These are phyloP conservation scores for Drosophila setifemur DNA, from an alignment of 1,140 invertebrate species.

Conservation along the genomic window DNA sequence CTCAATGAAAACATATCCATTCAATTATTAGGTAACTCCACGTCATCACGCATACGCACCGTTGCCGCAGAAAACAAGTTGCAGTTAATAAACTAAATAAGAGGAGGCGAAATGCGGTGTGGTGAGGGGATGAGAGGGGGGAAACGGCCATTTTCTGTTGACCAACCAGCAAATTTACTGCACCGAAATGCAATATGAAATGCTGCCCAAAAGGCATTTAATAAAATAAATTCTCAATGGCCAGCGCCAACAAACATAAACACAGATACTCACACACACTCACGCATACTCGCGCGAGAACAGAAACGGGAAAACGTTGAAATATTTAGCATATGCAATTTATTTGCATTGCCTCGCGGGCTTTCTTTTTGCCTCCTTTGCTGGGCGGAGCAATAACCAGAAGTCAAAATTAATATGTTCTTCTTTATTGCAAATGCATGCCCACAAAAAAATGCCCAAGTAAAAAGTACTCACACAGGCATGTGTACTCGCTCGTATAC, in stretches of 20 bases:
- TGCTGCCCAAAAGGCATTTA: constrained; percentile 39
- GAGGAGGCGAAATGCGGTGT: not conserved
- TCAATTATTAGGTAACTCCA: constrained; percentile 44
- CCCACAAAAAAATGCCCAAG: constrained; percentile 43
- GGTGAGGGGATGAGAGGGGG: not conserved
- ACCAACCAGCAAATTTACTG: constrained; percentile 36
- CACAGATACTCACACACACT: too few relatives aligned
- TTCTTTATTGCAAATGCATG: constrained; percentile 76
- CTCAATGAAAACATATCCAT: constrained; percentile 38
- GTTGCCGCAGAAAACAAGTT: constrained; percentile 45
- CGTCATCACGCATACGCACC: constrained; percentile 40
- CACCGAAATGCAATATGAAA: constrained; percentile 29
- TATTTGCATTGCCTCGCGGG: constrained; percentile 62
- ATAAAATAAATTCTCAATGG: constrained; percentile 74
- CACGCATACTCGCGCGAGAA: too few relatives aligned
- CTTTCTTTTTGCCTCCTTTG: constrained; percentile 19
- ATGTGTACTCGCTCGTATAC: constrained; percentile 15
- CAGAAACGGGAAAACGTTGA: constrained; percentile 43
- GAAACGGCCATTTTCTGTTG: constrained; percentile 32
- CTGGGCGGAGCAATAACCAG: constrained; percentile 68
- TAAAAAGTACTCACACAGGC: constrained; percentile 17
- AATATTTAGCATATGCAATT: constrained; percentile 74
- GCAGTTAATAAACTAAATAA: constrained; percentile 37
- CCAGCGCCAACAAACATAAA: constrained; percentile 4
- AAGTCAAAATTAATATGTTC: constrained; percentile 80